Evolutionary conservation across 2,888 invertebrate species (phyloP).

Genomic region (Azorinus chamasolen): DNA sequence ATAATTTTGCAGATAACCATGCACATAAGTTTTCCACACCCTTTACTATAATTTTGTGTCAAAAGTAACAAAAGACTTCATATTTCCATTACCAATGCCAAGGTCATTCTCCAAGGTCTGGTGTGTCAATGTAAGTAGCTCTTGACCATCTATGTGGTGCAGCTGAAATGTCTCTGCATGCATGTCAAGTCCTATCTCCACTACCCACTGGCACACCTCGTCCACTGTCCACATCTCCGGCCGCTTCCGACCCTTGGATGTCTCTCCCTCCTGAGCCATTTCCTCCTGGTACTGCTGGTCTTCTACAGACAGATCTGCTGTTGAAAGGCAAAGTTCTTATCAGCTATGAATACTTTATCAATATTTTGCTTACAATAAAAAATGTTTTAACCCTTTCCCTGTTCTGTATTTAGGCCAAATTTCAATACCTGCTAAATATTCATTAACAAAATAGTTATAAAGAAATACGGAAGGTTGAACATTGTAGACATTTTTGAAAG

Average conservation of each 20-base stretch:
- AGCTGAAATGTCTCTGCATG: conserved; percentile 87
- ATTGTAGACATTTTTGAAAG: no score
- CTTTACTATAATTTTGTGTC: no score
- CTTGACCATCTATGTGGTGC: conserved; percentile 88
- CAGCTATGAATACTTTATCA: background rate
- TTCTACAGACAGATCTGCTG: conserved; percentile 37
- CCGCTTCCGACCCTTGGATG: conserved; percentile 22
- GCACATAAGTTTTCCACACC: no score
- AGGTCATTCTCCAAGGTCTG: conserved; percentile 80
- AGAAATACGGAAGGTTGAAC: no score
- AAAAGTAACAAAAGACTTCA: no score
- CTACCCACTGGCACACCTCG: conserved; percentile 89
- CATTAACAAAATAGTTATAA: no score
- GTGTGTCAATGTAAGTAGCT: conserved; percentile 88
- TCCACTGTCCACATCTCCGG: conserved; percentile 88
- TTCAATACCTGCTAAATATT: no score
- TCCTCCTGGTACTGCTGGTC: conserved; percentile 41
- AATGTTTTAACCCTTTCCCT: no score
- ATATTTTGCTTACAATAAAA: background rate
- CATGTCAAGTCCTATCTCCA: conserved; percentile 88
- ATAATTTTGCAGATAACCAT: no score
- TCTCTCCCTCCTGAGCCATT: background rate
- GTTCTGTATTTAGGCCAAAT: no score
- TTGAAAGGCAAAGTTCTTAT: background rate
- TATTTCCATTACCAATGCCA: conserved; percentile 84